Conservation (phyloP, 2,888 invertebrate species). For the Megalurothrips usitatus region DNA sequence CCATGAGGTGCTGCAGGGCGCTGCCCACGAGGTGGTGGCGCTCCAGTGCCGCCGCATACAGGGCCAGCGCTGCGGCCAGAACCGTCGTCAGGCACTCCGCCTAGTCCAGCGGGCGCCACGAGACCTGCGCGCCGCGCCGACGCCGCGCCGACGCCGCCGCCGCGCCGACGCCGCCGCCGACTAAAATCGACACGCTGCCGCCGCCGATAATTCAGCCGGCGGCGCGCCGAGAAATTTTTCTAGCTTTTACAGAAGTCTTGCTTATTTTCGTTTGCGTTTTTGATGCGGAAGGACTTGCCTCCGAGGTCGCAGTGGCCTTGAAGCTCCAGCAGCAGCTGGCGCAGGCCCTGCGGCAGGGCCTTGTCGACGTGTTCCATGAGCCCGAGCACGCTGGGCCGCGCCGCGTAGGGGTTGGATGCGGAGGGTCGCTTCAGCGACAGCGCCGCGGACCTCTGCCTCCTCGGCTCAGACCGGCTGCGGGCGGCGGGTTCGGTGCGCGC, state of each 20-base stretch:
- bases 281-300: neutral
- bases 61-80: neutral
- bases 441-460: neutral
- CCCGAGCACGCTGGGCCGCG: neutral
- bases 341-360: neutral
- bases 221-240: too few relatives aligned
- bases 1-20: neutral
- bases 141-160: too few relatives aligned
- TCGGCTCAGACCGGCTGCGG: neutral
- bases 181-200: too few relatives aligned
- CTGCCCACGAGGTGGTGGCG: neutral
- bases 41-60: neutral
- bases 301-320: neutral
- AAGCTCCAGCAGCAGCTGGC: neutral
- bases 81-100: too few relatives aligned
- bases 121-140: too few relatives aligned
- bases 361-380: neutral
- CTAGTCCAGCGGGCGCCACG: too few relatives aligned
- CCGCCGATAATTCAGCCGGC: too few relatives aligned
- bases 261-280: too few relatives aligned
- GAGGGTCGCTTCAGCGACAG: neutral
- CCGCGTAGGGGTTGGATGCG: neutral
- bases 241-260: too few relatives aligned
- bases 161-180: too few relatives aligned
- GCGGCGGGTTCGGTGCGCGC: neutral